Conservation (phyloP, 2,113 vertebrate species). For the Falcunculus frontatus region DNA sequence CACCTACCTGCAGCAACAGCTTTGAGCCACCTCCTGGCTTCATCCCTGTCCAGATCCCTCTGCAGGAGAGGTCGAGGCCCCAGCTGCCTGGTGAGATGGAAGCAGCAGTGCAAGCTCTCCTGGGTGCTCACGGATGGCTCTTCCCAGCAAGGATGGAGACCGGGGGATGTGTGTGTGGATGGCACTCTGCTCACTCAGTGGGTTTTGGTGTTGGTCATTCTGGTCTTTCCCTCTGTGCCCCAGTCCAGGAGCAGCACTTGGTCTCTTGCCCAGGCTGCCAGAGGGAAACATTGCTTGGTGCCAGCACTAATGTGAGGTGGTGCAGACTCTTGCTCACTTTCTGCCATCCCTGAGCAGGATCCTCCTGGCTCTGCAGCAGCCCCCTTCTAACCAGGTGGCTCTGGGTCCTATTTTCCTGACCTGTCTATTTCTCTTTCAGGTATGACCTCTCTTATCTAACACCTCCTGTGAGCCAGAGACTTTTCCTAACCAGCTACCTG, state of each 20-base stretch:
- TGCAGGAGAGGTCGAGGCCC: not conserved
- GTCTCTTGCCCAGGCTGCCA: not conserved
- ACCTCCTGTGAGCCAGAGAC: slow-evolving; percentile 20
- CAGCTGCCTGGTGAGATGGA: not conserved
- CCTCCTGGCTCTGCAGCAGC: not conserved
- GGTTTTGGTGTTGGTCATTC: not conserved
- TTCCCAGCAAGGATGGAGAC: not conserved
- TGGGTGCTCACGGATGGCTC: not conserved
- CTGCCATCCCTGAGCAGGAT: not conserved
- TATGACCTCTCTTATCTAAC: slow-evolving; percentile 66
- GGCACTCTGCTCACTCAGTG: rapidly evolving
- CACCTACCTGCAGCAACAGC: not conserved
- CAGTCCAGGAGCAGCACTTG: not conserved
- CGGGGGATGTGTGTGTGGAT: not conserved
- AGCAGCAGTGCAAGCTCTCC: not conserved
- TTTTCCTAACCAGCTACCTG: slow-evolving; percentile 58
- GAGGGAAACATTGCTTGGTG: not conserved
- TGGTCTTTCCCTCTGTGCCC: not conserved
- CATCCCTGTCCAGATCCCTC: not conserved
- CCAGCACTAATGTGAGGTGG: not conserved
- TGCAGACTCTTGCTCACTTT: not conserved
- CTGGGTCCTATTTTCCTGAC: not conserved
- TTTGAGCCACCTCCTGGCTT: not conserved
- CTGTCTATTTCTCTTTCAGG: slow-evolving; percentile 55
- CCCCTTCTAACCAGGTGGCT: not conserved